phyloP scores from a whole-genome alignment of 2,113 vertebrate genomes.

The Lepus americanus region DNA sequence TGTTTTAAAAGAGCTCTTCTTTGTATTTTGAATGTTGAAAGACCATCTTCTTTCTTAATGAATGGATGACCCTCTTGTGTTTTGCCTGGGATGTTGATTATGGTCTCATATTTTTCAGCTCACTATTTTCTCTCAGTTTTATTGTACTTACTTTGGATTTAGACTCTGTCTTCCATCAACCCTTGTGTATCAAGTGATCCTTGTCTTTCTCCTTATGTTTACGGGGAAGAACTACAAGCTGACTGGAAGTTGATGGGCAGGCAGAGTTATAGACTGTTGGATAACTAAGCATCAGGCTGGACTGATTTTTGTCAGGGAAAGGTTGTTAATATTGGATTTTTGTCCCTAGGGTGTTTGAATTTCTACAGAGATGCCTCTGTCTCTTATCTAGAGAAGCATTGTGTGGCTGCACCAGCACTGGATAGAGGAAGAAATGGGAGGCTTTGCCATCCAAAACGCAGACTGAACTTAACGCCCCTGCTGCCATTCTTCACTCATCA shows the following conservation, averaged over 20 bases:
- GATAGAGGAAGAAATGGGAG: not conserved
- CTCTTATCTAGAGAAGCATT: not conserved
- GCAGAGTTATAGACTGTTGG: not conserved
- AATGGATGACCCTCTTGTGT: not conserved
- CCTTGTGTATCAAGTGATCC: not conserved
- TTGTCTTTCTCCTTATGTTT: not conserved
- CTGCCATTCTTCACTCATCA: not conserved
- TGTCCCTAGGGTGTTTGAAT: not conserved
- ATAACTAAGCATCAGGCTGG: not conserved
- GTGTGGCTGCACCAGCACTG: not conserved
- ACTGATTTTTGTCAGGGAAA: not conserved
- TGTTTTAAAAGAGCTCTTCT: not conserved
- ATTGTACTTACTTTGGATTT: not conserved
- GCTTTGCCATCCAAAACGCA: not conserved
- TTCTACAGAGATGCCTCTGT: not conserved
- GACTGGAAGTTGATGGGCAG: not conserved
- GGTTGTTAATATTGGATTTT: not conserved
- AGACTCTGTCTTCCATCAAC: not conserved
- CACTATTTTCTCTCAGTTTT: not conserved
- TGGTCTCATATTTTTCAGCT: no score
- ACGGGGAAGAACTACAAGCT: not conserved
- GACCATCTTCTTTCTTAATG: not conserved
- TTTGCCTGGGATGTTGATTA: not conserved
- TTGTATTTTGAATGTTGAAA: not conserved
- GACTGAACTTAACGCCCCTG: accelerated